Base-by-base conservation (phyloP, 2,888 invertebrate species). In the Leucophora obtusa region DNA sequence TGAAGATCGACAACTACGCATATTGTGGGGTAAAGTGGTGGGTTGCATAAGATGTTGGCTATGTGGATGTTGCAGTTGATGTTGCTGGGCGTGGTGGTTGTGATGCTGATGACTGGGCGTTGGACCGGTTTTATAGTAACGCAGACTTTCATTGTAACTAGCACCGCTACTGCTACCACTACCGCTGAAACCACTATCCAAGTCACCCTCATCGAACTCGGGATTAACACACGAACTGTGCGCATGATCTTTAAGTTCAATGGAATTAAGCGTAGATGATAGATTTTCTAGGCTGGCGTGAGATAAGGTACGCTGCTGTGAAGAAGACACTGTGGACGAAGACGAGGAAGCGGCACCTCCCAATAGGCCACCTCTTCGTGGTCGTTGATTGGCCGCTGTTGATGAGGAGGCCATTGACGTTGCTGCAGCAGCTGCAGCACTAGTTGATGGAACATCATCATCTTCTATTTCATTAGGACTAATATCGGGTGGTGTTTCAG, bases 131-230 rank as follows among this genome's bases (percentile, higher is more conserved):
- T 90, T 90, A 82, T 90, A 90, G 85, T 91, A 91, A 83, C 94
- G 92, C 87, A 94, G 91, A 89, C 94, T 94, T 85, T 94, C 94
- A 47, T 94, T 94, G 90, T 95, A 95, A 91, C 95, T 95, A 90
- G 95, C 95, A 87, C 95, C 95, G 90, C 95, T 95, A 87, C 95
- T 95, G 91, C 96, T 95, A 85, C 91, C 90, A 83, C 90, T 90
- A 91, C 90, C 90, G 82, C 91, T 91, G 90, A 95, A 95, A 75
- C 95, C 95, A 89, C 95, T 95, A 90, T 96, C 96, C 88, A 95
- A 92, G 89, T 95, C 95, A 51, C 90, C 91, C 84, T 90, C 90
- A 79, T 90, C 90, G 80, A 90, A 90, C 75, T 90, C 90, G 8
- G 89, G 88, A 84, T 90, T 90, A 77, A 89, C 89, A 86, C 89